Base-by-base conservation (phyloP, 92 coral and sea anemone species). In the Bergia puertoricense region DNA sequence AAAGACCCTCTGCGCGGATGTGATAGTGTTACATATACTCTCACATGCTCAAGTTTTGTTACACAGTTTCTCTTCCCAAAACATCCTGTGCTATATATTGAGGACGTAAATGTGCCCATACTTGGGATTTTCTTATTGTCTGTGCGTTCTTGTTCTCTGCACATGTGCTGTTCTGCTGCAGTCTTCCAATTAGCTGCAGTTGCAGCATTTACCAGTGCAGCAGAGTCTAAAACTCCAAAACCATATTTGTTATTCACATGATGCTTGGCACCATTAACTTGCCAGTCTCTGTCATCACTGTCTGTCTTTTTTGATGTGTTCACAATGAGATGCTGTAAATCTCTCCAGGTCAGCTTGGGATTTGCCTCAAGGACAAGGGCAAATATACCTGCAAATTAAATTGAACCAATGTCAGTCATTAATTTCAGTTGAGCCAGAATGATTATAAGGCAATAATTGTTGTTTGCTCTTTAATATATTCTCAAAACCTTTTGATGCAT, bases 291-390 rank as follows among this genome's bases (percentile, higher is more conserved):
- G 79, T 97, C 99, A 14, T 51, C 72, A 6, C 80, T 86, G 82
- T 97, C 98, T 13, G 96, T 95, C 89, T 89, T 88, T 83, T 81
- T 92, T 51, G 99, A 97, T 36, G 99, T 97, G 86, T 95, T 90
- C 15, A 97, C 98, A 50, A 97, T 85, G 41, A 97, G 95, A 88
- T 97, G 99, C 54, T 97, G 99, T 20, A 97, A 89, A 88, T 97
- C 99, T 73, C 99, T 93, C 99, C 99, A 97, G 41, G 98, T 92
- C 69, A 97, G 57, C 45, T 85, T 93, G 36, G 98, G 98, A 82
- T 97, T 97, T 85, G 99, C 98, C 84, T 95, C 95, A 72, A 97
- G 89, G 20, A 97, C 98, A 89, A 97, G 92, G 3, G 99, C 99
- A 92, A 97, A 97, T 80, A 95, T 95, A 71, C 99, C 99, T 97